Evolutionary conservation across 1,140 invertebrate genomes (phyloP).

Genomic region (Uloborus diversus): DNA sequence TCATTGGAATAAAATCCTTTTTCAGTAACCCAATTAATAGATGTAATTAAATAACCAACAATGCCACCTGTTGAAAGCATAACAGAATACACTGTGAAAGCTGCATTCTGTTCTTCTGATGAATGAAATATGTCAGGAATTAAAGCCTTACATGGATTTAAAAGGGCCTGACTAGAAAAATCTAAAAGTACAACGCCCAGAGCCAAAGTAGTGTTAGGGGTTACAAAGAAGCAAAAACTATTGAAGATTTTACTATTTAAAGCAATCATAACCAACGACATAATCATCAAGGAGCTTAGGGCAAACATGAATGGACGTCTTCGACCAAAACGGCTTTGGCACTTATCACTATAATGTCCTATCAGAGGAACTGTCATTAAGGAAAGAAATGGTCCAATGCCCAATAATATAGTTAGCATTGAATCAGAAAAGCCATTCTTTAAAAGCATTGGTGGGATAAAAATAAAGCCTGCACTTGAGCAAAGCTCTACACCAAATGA

Average conservation of each 20-base stretch:
- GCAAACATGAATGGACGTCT: slow-evolving; percentile 68
- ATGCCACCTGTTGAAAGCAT: slow-evolving; percentile 68
- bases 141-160: slow-evolving; percentile 69
- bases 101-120: slow-evolving; percentile 62
- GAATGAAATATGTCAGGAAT: slow-evolving; percentile 64
- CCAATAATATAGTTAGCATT: slow-evolving; percentile 63
- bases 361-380: slow-evolving; percentile 67
- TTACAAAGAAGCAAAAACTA: slow-evolving; percentile 34
- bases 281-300: slow-evolving; percentile 64
- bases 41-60: slow-evolving; percentile 68
- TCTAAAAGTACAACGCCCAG: slow-evolving; percentile 67
- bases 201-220: slow-evolving; percentile 60
- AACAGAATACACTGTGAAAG: slow-evolving; percentile 68
- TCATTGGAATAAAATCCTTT: slow-evolving; percentile 54
- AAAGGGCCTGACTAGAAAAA: slow-evolving; percentile 67
- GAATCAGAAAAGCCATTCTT: slow-evolving; percentile 68
- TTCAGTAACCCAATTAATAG: slow-evolving; percentile 66
- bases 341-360: slow-evolving; percentile 67
- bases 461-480: slow-evolving; percentile 68
- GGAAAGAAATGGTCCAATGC: slow-evolving; percentile 64
- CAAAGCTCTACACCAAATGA: slow-evolving; percentile 69
- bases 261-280: slow-evolving; percentile 65
- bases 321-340: slow-evolving; percentile 65
- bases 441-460: slow-evolving; percentile 68
- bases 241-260: slow-evolving; percentile 62